Conservation (phyloP, 2,113 vertebrate species). For the Crotalus viridis region DNA sequence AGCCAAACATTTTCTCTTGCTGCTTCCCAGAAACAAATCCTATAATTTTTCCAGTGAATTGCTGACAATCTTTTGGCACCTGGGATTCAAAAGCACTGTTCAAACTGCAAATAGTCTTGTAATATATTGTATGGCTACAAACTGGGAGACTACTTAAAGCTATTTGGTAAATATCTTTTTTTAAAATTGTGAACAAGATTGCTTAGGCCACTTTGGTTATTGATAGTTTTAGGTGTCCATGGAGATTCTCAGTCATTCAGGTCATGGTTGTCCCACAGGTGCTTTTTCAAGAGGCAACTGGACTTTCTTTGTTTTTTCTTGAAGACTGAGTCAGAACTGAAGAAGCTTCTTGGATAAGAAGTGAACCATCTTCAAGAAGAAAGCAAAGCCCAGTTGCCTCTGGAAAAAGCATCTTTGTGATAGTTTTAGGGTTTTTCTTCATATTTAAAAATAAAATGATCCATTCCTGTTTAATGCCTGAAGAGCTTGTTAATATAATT, state of each 20-base stretch:
- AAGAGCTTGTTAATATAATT: conserved; percentile 15
- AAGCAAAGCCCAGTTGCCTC: background rate
- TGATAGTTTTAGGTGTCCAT: background rate
- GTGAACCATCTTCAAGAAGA: background rate
- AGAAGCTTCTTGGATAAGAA: background rate
- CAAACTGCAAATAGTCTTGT: conserved; percentile 62
- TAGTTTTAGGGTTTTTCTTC: background rate
- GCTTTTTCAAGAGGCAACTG: background rate
- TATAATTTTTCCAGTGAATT: conserved; percentile 58
- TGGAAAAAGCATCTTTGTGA: background rate
- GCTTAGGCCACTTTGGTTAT: conserved; percentile 10
- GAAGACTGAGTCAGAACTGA: background rate
- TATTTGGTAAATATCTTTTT: conserved; percentile 43
- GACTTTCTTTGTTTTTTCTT: background rate
- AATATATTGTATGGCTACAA: conserved; percentile 42
- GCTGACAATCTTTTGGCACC: conserved; percentile 53
- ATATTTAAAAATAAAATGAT: background rate
- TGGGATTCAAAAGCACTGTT: conserved; percentile 52
- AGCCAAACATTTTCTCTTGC: conserved; percentile 39
- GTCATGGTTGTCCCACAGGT: background rate
- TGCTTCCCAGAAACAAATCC: conserved; percentile 68
- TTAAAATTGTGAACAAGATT: conserved; percentile 22
- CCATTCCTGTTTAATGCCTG: conserved; percentile 19
- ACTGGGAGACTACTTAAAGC: conserved; percentile 48
- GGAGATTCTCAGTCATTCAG: background rate